Percentiles rank a stretch among this genome's conserved stretches.
These are phyloP conservation scores for Drosophila prolongata DNA, from an alignment of 2,888 invertebrate species.

Conservation along the genomic window DNA sequence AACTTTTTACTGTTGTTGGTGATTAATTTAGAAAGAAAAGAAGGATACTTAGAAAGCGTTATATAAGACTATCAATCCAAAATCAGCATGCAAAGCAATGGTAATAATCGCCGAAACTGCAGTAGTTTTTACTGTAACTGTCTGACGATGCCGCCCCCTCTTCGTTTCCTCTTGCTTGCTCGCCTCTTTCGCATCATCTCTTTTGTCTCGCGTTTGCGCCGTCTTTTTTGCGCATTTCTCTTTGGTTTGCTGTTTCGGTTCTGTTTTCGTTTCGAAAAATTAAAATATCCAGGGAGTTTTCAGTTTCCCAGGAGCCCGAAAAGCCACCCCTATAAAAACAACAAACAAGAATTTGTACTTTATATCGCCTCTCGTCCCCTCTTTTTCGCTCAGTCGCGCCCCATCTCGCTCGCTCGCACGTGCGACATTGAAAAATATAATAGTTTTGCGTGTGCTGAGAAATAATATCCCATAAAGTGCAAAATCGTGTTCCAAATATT, in stretches of 20 bases:
- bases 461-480: slow-evolving; percentile 24
- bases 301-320: slow-evolving; percentile 25
- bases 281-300: slow-evolving; percentile 60
- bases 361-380: slow-evolving; percentile 12
- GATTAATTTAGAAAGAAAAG: too few species aligned
- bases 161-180: slow-evolving; percentile 5
- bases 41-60: too few species aligned
- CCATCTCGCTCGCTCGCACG: slow-evolving; percentile 38
- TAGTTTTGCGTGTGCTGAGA: slow-evolving; percentile 34
- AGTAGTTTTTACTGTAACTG: background rate
- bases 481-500: slow-evolving; percentile 21
- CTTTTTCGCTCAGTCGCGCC: slow-evolving; percentile 1
- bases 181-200: slow-evolving; percentile 24
- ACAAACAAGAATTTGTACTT: slow-evolving; percentile 36
- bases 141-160: slow-evolving; percentile 7
- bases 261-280: slow-evolving; percentile 65
- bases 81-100: too few species aligned
- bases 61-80: too few species aligned
- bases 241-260: slow-evolving; percentile 47
- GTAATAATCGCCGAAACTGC: background rate
- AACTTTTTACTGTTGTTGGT: too few species aligned
- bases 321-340: slow-evolving; percentile 64
- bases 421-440: slow-evolving; percentile 45
- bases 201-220: slow-evolving; percentile 75
- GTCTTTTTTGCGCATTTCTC: slow-evolving; percentile 76